phyloP scores from a whole-genome alignment of 2,888 invertebrate genomes.

The Autographa gamma region DNA sequence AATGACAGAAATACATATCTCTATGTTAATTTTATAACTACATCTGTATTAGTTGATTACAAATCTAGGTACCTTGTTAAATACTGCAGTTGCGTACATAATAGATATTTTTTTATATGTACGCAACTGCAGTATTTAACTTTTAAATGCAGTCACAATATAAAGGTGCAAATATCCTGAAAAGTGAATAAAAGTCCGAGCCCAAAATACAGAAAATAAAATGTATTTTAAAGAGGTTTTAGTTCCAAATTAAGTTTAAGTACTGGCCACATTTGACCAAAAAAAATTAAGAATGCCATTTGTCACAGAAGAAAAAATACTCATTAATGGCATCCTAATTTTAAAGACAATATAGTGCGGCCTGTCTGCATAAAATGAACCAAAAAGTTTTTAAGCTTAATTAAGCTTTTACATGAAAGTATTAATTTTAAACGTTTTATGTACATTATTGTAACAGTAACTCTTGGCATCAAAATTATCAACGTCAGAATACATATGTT shows the following conservation, averaged over 20 bases:
- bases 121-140: too few relatives aligned
- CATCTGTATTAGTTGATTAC: neutral
- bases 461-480: neutral
- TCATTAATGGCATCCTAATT: constrained; percentile 1
- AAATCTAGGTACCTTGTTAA: neutral
- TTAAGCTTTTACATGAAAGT: neutral
- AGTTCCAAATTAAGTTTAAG: neutral
- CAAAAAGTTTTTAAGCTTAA: constrained; percentile 14
- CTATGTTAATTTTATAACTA: neutral
- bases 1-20: constrained; percentile 6
- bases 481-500: neutral
- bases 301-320: neutral
- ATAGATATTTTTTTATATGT: too few relatives aligned
- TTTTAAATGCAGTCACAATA: too few relatives aligned
- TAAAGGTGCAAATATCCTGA: too few relatives aligned
- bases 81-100: neutral
- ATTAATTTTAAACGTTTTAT: too few relatives aligned
- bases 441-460: neutral
- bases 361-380: constrained; percentile 13
- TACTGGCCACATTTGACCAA: neutral
- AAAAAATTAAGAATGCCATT: neutral
- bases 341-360: neutral
- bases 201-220: too few relatives aligned
- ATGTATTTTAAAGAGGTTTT: constrained; percentile 1
- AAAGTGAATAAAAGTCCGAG: too few relatives aligned